These are phyloP conservation scores for Conus ventricosus DNA, from an alignment of 1,140 invertebrate species.

Conservation along the genomic window DNA sequence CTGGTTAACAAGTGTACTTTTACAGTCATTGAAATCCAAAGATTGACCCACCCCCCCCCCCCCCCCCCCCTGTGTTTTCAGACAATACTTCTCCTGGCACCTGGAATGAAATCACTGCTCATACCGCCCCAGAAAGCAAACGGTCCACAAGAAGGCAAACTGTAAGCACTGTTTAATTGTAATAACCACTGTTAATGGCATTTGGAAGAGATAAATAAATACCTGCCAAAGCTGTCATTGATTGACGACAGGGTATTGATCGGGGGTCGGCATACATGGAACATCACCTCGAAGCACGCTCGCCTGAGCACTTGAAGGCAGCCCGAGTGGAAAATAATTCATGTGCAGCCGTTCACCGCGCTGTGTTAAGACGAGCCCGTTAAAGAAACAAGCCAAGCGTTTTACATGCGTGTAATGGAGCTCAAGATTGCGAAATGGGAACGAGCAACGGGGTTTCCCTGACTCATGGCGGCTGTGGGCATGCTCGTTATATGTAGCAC, in stretches of 20 bases:
- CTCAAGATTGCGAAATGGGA: background rate
- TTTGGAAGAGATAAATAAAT: background rate
- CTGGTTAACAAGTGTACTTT: too few species aligned
- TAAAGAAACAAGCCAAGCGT: background rate
- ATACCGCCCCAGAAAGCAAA: too few species aligned
- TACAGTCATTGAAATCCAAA: too few species aligned
- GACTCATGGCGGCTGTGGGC: background rate
- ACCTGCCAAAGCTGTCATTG: background rate
- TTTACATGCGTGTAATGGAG: conserved; percentile 22
- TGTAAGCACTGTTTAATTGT: too few species aligned
- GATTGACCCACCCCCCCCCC: too few species aligned
- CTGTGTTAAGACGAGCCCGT: background rate
- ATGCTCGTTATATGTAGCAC: too few species aligned
- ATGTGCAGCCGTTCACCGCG: background rate
- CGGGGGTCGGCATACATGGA: background rate
- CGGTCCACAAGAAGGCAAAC: too few species aligned
- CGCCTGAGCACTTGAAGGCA: background rate
- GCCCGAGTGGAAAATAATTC: background rate
- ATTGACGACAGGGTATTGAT: background rate
- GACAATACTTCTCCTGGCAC: too few species aligned
- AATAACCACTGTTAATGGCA: background rate
- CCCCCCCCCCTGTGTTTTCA: too few species aligned
- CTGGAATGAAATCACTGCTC: too few species aligned
- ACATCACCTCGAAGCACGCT: background rate
- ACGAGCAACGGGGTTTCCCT: background rate